Conservation (phyloP, 2,797 vertebrate genomes). For the Chelon auratus region DNA sequence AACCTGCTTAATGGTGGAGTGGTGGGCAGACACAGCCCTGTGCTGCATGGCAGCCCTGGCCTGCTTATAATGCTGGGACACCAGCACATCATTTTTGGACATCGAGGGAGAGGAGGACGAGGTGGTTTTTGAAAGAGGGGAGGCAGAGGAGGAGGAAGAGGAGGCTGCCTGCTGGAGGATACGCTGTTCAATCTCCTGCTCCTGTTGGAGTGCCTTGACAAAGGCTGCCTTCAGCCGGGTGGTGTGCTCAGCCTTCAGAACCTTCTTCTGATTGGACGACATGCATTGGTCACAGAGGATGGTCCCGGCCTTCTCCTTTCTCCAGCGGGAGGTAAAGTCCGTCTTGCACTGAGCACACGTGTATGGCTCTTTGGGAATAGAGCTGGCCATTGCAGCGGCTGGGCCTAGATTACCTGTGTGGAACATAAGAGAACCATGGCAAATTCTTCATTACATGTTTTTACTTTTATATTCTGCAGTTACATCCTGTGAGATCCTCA, state of each 20-base stretch:
- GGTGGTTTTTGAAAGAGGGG: conserved; percentile 71
- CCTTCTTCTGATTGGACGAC: conserved; percentile 97
- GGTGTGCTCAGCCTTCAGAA: conserved; percentile 96
- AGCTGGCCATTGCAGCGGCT: conserved; percentile 67
- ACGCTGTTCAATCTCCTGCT: conserved; percentile 98
- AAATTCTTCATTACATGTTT: not conserved
- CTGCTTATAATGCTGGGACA: conserved; percentile 86
- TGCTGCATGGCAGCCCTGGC: conserved; percentile 81
- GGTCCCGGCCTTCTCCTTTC: conserved; percentile 93
- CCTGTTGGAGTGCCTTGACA: conserved; percentile 97
- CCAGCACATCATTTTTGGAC: conserved; percentile 81
- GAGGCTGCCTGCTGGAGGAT: conserved; percentile 91
- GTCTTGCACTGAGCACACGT: conserved; percentile 97
- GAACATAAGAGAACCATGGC: not conserved
- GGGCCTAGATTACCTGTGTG: conserved; percentile 84
- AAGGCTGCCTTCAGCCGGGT: conserved; percentile 96
- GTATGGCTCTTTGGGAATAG: conserved; percentile 90
- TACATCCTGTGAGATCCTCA: too few species aligned
- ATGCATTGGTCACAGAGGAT: conserved; percentile 98
- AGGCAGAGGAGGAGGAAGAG: conserved; percentile 71
- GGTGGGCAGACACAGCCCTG: conserved; percentile 86
- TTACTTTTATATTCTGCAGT: not conserved
- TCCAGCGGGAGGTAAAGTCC: conserved; percentile 99
- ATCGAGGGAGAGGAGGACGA: conserved; percentile 76
- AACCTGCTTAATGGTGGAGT: conserved; percentile 92